phyloP scores from a whole-genome alignment of 2,797 vertebrate genomes.

The Pseudomugil gertrudae region DNA sequence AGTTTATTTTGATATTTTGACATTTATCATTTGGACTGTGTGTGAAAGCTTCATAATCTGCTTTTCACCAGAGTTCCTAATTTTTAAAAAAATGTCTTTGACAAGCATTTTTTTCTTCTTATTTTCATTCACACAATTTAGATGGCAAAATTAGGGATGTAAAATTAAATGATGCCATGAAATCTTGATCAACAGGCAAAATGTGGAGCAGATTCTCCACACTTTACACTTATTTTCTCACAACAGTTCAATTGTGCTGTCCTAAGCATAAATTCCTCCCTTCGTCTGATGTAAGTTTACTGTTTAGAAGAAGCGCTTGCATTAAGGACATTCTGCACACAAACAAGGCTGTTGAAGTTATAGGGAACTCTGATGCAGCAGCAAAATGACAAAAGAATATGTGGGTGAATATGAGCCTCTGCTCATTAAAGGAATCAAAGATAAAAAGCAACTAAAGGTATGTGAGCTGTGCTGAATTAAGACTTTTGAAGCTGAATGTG shows the following conservation, averaged over 20 bases:
- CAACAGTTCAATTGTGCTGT: constrained; percentile 54
- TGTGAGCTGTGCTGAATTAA: neutral
- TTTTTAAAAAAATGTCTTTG: neutral
- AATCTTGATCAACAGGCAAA: constrained; percentile 21
- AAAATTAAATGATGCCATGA: constrained; percentile 10
- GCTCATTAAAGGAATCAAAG: constrained; percentile 59
- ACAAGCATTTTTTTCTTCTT: neutral
- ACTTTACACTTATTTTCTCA: constrained; percentile 25
- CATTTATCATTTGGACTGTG: neutral
- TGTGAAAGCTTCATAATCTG: neutral
- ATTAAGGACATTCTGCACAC: constrained; percentile 7
- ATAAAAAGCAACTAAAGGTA: constrained; percentile 61
- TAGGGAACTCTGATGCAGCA: neutral
- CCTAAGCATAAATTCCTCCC: constrained; percentile 34
- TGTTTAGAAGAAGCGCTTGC: constrained; percentile 19
- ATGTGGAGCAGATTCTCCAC: constrained; percentile 23
- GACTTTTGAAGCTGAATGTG: neutral
- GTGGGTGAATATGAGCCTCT: constrained; percentile 75
- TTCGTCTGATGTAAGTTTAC: constrained; percentile 11
- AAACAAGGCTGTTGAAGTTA: constrained; percentile 7
- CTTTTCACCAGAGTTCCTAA: neutral
- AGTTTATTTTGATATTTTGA: neutral
- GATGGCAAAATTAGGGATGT: neutral
- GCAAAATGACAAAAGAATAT: constrained; percentile 64
- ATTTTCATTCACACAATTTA: neutral